Evolutionary conservation across 2,113 vertebrate genomes (phyloP), one percentile per base, ranked within the genome.

Genomic region (Hipposideros armiger): DNA sequence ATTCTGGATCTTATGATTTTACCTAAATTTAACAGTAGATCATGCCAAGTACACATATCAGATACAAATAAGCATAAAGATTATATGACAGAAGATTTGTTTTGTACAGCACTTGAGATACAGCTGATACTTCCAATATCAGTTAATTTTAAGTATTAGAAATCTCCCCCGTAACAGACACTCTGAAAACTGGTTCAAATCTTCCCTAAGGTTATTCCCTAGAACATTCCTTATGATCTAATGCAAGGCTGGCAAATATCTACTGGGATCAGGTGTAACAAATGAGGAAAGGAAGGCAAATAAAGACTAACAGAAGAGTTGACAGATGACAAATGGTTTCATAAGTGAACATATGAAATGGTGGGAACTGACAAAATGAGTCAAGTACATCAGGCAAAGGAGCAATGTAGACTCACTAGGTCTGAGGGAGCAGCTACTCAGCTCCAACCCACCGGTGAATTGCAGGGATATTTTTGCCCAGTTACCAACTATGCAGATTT

Each of bases 1-100:
- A 91, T 52, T 90, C 81, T 62, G 28, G 19, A 78, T 77, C 80
- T 91, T 70, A 94, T 54, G 45, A 67, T 62, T 52, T 73, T 70
- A 93, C 17, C 83, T 93, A 74, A 82, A 82, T 66, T 94, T 88
- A 88, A 62, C 36, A 82, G 64, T 0, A 69, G 40, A 62, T 11
- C n/a, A 26, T 85, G n/a, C 22, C 60, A 84, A 94, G 30, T 47
- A 90, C 47, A 90, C 30, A 42, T 67, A 76, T 50, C n/a, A 84
- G 69, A 94, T 42, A 69, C 24, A 76, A 84, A 60, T n/a, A 47
- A 60, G 72, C 40, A 58, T 30, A 69, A 69, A 84, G 30, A 70
- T 70, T 50, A 85, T 60, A 76, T 60, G 22, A 82, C 58, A 40
- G 30, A 70, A 74, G 66, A 42, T 50, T 80, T 70, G 30, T 88